Percentiles rank a stretch among this genome's conserved stretches.
Evolutionary conservation across 2,888 invertebrate species (phyloP).

Genomic region (Erebia aethiops): DNA sequence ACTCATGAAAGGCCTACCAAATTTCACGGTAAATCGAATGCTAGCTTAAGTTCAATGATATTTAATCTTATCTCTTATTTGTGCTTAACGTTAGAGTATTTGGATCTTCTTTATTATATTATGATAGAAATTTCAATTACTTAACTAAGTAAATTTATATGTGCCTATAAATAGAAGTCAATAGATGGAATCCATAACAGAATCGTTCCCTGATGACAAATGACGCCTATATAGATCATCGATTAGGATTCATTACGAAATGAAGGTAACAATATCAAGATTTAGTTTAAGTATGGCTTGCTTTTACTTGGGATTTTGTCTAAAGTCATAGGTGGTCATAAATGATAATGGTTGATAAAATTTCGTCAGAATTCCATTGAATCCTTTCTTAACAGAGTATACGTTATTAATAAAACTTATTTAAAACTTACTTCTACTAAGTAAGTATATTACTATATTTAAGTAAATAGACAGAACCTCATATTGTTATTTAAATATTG

Average conservation of each 20-base stretch:
- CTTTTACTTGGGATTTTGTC: no score
- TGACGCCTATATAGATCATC: slow-evolving; percentile 23
- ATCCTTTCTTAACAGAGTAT: no score
- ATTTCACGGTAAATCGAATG: slow-evolving; percentile 15
- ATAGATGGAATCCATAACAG: neutral
- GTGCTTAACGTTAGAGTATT: neutral
- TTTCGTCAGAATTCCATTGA: no score
- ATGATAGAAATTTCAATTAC: neutral
- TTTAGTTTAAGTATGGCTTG: neutral
- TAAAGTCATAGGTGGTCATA: no score
- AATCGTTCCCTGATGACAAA: slow-evolving; percentile 14
- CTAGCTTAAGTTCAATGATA: slow-evolving; percentile 11
- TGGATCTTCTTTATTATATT: neutral
- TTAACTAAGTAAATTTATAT: slow-evolving; percentile 2
- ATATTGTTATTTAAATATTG: no score
- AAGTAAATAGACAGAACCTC: no score
- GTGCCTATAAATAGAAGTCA: slow-evolving; percentile 1
- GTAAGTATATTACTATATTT: no score
- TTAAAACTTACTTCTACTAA: no score
- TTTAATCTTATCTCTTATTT: neutral
- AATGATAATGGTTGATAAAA: no score
- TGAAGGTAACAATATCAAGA: neutral
- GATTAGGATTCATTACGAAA: neutral
- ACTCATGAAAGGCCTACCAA: slow-evolving; percentile 7
- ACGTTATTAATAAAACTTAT: no score